Evolutionary conservation across 2,797 vertebrate genomes (phyloP), one percentile per base, ranked within the genome.

Genomic region (Pipistrellus kuhlii): DNA sequence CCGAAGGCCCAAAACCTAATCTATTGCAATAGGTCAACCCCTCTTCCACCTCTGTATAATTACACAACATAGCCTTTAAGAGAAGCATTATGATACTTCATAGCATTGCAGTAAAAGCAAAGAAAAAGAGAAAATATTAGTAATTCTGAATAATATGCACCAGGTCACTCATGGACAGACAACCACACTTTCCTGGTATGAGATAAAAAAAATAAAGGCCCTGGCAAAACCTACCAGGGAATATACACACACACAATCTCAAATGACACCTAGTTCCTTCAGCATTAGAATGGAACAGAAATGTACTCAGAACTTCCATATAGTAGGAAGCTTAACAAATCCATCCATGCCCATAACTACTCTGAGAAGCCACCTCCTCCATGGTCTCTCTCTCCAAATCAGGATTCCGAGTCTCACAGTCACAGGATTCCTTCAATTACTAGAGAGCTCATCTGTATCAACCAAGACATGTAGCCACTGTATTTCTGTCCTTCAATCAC

Each of bases 101-200:
- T 1, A 85, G 27, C 11, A 71, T 14, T 27, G 12, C 15, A 84
- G 18, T 55, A 85, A 77, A 93, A 94, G 30, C 27, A 83, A 90
- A 91, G 59, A 84, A 94, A 96, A 80, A 53, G 13, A 75, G n/a
- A 30, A 93, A 59, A 62, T 32, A 75, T 23, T 17, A 69, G 1
- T 92, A 77, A 71, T 68, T 89, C 75, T 77, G 62, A 93, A 91
- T 6, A 38, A 15, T 69, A 83, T 6, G 12, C 8, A 59, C 38
- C 53, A 93, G 23, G 11, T 51, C 44, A 62, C 57, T 92, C 72
- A 77, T 3, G 13, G n/a, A 72, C 87, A 84, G 55, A 85, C 73
- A 84, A 64, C 11, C 30, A 90, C 72, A 86, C 57, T 83, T 88
- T 68, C 81, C 41, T 23, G 30, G 30, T 27, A 71, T n/a, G 8